phyloP scores from a whole-genome alignment of 2,888 invertebrate species.

The Andrena marginata region DNA sequence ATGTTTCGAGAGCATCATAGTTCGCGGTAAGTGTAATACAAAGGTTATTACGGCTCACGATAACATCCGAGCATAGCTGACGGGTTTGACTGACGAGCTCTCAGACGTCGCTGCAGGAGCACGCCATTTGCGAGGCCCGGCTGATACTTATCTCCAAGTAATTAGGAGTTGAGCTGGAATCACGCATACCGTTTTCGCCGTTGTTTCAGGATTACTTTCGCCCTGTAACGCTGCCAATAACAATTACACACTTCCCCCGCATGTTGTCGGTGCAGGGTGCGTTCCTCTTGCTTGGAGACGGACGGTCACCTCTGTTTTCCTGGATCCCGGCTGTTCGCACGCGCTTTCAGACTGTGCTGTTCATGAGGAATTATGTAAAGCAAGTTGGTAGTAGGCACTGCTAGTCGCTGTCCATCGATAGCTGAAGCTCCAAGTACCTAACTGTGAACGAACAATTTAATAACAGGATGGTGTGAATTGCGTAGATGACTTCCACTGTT shows the following conservation, averaged over 20 bases:
- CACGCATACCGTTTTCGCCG: conserved; percentile 73
- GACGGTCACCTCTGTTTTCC: too few species aligned
- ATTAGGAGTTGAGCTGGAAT: conserved; percentile 81
- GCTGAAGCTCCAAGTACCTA: too few species aligned
- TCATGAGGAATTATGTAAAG: too few species aligned
- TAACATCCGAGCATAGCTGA: conserved; percentile 77
- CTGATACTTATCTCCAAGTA: conserved; percentile 82
- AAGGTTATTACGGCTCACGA: conserved; percentile 75
- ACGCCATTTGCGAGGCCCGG: conserved; percentile 79
- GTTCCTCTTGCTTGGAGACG: background rate
- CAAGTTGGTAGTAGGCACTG: too few species aligned
- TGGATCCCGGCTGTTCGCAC: too few species aligned
- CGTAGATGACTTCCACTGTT: too few species aligned
- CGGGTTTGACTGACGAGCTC: conserved; percentile 81
- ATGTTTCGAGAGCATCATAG: conserved; percentile 64
- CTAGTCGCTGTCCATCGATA: too few species aligned
- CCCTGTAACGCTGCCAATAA: conserved; percentile 70
- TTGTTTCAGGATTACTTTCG: conserved; percentile 61
- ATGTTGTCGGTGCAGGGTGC: background rate
- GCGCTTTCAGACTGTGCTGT: too few species aligned
- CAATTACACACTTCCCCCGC: conserved; percentile 71
- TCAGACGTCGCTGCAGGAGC: conserved; percentile 81
- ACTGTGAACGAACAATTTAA: too few species aligned
- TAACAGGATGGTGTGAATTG: too few species aligned
- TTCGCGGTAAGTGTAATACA: conserved; percentile 69